Evolutionary conservation across 2,888 invertebrate species (phyloP).

Genomic region (Bruchidius siliquastri): DNA sequence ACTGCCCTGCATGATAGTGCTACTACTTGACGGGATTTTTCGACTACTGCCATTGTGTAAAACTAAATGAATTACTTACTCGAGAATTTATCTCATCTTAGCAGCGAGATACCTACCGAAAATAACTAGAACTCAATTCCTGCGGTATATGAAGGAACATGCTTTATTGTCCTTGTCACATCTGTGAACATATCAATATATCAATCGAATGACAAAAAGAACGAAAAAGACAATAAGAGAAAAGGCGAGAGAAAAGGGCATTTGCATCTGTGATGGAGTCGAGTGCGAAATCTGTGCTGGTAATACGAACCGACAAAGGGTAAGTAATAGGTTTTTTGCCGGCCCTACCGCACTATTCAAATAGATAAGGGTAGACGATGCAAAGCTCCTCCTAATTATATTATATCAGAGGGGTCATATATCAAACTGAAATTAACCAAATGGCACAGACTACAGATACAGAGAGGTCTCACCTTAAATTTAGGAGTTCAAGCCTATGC

Average conservation of each 20-base stretch:
- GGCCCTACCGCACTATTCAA: constrained; percentile 47
- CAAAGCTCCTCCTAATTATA: constrained; percentile 48
- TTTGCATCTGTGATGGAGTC: constrained; percentile 14
- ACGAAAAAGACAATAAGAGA: background rate
- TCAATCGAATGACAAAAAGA: background rate
- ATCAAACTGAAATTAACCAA: constrained; percentile 44
- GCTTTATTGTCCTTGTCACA: background rate
- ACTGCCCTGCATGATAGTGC: too few relatives aligned
- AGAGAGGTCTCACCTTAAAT: background rate
- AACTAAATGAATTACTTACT: too few relatives aligned
- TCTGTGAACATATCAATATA: background rate
- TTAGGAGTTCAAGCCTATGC: too few relatives aligned
- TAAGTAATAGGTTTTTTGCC: constrained; percentile 48
- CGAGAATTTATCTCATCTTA: too few relatives aligned
- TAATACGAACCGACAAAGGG: constrained; percentile 44
- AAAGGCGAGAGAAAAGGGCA: background rate
- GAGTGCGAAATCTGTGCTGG: constrained; percentile 33
- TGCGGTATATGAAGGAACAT: background rate
- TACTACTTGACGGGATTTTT: too few relatives aligned
- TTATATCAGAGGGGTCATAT: constrained; percentile 48
- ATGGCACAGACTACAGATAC: constrained; percentile 19
- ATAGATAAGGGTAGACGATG: constrained; percentile 46
- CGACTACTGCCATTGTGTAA: too few relatives aligned
- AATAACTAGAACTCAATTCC: too few relatives aligned
- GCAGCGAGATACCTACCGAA: too few relatives aligned